Evolutionary conservation across 2,113 vertebrate genomes (phyloP).

Genomic region (Syngnathus typhle): DNA sequence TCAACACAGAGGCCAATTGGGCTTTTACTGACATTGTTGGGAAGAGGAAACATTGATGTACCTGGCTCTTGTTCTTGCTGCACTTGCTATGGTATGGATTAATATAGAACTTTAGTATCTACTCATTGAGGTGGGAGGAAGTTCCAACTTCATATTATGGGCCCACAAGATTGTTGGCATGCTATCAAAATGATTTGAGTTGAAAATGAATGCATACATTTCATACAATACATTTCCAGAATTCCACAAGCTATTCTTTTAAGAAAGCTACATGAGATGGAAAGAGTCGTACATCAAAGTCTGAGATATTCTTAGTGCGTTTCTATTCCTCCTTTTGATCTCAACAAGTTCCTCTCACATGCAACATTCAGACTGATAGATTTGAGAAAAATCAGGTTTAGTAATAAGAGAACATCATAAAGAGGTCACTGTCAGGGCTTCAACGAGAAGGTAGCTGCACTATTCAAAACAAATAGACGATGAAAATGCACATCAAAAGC

Average conservation of each 20-base stretch:
- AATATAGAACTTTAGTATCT: neutral
- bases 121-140: neutral
- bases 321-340: slow-evolving; percentile 15
- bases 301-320: slow-evolving; percentile 4
- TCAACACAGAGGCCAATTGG: no score
- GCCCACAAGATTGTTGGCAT: neutral
- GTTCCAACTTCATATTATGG: neutral
- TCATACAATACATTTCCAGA: neutral
- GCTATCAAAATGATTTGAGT: neutral
- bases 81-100: no score
- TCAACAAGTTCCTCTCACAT: neutral
- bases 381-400: neutral
- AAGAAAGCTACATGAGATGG: neutral
- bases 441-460: neutral
- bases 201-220: neutral
- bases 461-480: neutral
- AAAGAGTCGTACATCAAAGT: slow-evolving; percentile 29
- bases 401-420: neutral
- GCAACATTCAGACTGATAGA: neutral
- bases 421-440: neutral
- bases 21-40: no score
- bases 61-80: no score
- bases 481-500: neutral
- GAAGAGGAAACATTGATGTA: no score
- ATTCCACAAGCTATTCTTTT: neutral